Percentiles rank a stretch among this genome's conserved stretches.
phyloP scores from a whole-genome alignment of 1,140 invertebrate genomes.

The Zaprionus inermis region DNA sequence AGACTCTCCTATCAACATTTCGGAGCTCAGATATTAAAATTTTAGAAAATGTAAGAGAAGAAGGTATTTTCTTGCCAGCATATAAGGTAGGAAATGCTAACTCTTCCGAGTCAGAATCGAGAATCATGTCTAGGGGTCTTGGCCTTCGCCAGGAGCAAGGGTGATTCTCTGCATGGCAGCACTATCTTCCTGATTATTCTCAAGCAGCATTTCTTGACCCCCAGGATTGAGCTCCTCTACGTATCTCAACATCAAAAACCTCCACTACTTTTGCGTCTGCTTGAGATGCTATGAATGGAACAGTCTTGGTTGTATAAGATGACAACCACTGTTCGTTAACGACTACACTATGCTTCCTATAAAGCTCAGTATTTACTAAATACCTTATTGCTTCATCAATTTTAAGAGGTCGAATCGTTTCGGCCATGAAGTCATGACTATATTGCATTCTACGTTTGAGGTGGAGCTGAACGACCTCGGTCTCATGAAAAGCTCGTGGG shows the following conservation, averaged over 20 bases:
- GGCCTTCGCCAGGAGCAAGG: slow-evolving; percentile 28
- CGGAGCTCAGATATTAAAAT: no score
- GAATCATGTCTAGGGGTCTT: slow-evolving; percentile 2
- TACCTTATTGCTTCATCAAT: slow-evolving; percentile 9
- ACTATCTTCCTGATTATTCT: slow-evolving; percentile 13
- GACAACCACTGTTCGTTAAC: background rate
- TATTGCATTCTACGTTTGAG: slow-evolving; percentile 17
- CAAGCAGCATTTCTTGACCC: slow-evolving; percentile 16
- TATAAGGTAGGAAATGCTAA: slow-evolving; percentile 17
- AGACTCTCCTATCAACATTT: no score
- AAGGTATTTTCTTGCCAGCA: slow-evolving; percentile 13
- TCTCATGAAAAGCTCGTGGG: no score
- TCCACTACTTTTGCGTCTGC: background rate
- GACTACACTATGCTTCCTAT: slow-evolving; percentile 1
- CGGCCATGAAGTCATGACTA: slow-evolving; percentile 17
- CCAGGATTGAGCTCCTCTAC: slow-evolving; percentile 4
- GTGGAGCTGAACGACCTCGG: slow-evolving; percentile 5
- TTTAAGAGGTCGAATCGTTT: background rate
- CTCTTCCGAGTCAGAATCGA: background rate
- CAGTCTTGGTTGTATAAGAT: slow-evolving; percentile 8
- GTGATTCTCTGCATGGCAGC: slow-evolving; percentile 12
- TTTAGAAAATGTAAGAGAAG: no score
- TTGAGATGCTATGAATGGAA: slow-evolving; percentile 5
- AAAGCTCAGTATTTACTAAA: background rate
- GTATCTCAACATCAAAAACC: background rate